Percentiles rank a stretch among this genome's conserved stretches.
Evolutionary conservation across 2,113 vertebrate genomes (phyloP).

Genomic region (Platysteira castanea): DNA sequence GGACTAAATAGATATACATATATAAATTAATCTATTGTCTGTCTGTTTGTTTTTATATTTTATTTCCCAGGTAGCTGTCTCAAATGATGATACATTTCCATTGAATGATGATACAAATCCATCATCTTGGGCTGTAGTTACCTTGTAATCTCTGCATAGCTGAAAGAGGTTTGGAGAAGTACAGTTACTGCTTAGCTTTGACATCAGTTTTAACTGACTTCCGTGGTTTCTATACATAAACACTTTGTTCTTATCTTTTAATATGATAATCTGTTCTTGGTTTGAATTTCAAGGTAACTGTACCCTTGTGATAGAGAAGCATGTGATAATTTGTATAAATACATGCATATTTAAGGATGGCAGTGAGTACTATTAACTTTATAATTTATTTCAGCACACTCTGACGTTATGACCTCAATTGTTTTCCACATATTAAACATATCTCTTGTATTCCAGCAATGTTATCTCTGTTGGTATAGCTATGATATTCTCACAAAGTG

Average conservation of each 20-base stretch:
- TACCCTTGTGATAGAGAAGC: conserved; percentile 34
- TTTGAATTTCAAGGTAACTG: conserved; percentile 43
- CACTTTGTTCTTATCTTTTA: not conserved
- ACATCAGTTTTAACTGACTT: not conserved
- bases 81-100: not conserved
- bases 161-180: not conserved
- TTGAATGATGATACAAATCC: not conserved
- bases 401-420: rapidly evolving
- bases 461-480: not conserved
- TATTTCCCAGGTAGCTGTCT: not conserved
- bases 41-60: not conserved
- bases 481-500: not conserved
- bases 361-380: not conserved
- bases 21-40: not conserved
- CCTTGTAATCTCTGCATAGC: not conserved
- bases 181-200: not conserved
- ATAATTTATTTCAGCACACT: not conserved
- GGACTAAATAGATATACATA: not conserved
- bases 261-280: not conserved
- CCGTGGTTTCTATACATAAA: not conserved
- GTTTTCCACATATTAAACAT: not conserved
- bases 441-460: not conserved
- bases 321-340: conserved; percentile 10
- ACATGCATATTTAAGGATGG: not conserved
- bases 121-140: not conserved